A percentile compares a stretch with the other conserved stretches of the same genome.
Conservation (phyloP, 2,797 vertebrate species). For the Lindbergichthys nudifrons region DNA sequence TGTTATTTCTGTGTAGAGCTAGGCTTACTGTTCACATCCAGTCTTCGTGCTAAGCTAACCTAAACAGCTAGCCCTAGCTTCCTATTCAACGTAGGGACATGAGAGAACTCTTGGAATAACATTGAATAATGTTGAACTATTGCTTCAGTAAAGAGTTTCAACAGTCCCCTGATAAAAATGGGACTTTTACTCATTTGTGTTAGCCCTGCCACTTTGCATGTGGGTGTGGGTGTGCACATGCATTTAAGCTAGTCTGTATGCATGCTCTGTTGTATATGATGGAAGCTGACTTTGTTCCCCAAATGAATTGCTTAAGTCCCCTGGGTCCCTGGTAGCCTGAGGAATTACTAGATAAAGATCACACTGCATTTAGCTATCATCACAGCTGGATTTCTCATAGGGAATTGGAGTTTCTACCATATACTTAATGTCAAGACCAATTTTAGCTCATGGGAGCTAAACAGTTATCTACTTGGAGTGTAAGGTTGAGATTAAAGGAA, state of each 20-base stretch:
- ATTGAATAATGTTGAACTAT: neutral
- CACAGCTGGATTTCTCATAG: conserved; percentile 46
- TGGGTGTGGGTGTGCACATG: neutral
- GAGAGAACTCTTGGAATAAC: neutral
- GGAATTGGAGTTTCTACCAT: conserved; percentile 41
- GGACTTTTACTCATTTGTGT: neutral
- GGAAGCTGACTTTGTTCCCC: conserved; percentile 54
- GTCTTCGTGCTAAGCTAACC: neutral
- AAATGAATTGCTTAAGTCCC: conserved; percentile 53
- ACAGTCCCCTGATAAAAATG: neutral
- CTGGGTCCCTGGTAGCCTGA: conserved; percentile 47
- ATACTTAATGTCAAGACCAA: conserved; percentile 39
- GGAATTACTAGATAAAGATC: conserved; percentile 55
- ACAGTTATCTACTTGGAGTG: neutral
- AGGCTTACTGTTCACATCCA: neutral
- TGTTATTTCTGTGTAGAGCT: neutral
- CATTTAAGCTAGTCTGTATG: conserved; percentile 22
- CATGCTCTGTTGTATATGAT: conserved; percentile 12
- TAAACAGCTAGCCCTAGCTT: neutral
- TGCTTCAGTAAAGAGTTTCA: neutral
- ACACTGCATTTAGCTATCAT: conserved; percentile 43
- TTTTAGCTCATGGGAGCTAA: conserved; percentile 10
- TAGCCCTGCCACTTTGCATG: neutral
- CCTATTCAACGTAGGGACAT: neutral
- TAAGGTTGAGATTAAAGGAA: conserved; percentile 42